These are phyloP conservation scores for Bicyclus anynana DNA, from an alignment of 1,140 invertebrate genomes.

Conservation along the genomic window DNA sequence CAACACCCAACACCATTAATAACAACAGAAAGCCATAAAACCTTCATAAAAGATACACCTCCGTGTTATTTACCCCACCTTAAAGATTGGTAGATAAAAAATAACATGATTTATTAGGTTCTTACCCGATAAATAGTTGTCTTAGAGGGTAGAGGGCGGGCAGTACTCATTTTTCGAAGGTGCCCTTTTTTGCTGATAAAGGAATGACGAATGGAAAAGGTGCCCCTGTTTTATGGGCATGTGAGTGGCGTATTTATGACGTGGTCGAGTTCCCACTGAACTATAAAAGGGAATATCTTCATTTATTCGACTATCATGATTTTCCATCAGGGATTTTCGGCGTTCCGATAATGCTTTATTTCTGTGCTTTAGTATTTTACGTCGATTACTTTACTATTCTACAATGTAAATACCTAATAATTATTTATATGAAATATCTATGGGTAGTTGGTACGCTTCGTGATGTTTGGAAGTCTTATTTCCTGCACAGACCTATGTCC, in stretches of 20 bases:
- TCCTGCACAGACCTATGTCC: no score
- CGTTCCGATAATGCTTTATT: no score
- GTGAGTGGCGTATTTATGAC: slow-evolving; percentile 20
- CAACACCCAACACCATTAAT: slow-evolving; percentile 44
- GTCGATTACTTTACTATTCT: no score
- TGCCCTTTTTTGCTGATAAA: slow-evolving; percentile 66
- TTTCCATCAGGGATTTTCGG: no score
- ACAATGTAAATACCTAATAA: no score
- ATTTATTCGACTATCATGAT: no score
- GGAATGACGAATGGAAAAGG: slow-evolving; percentile 63
- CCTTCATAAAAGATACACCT: slow-evolving; percentile 34
- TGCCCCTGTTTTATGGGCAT: slow-evolving; percentile 50
- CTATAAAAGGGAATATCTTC: not conserved
- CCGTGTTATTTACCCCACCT: slow-evolving; percentile 51
- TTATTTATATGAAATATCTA: no score
- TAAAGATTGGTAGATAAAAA: slow-evolving; percentile 64
- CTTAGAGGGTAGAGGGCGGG: slow-evolving; percentile 56
- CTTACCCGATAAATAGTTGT: slow-evolving; percentile 69
- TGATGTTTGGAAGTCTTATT: no score
- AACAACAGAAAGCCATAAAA: slow-evolving; percentile 42
- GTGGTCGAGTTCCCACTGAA: slow-evolving; percentile 29
- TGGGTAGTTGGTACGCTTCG: no score
- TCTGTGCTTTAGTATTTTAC: no score
- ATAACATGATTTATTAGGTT: slow-evolving; percentile 58
- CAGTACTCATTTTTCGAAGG: slow-evolving; percentile 61